Evolutionary conservation across 1,140 invertebrate species (phyloP).

Genomic region (Belonocnema kinseyi): DNA sequence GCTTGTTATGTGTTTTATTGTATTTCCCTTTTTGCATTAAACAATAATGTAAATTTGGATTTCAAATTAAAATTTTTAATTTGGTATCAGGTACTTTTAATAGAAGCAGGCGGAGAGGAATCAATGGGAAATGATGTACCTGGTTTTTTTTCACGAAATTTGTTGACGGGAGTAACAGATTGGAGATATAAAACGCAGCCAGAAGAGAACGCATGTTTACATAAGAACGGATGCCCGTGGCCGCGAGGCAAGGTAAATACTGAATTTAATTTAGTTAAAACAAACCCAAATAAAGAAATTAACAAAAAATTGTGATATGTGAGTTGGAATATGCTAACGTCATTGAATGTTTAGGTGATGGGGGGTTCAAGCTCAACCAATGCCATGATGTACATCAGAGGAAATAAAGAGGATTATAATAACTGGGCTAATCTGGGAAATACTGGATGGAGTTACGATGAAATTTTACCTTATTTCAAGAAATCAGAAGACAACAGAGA

Average conservation of each 20-base stretch:
- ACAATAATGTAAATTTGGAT: too few species aligned
- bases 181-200: conserved; percentile 75
- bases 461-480: conserved; percentile 86
- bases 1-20: too few species aligned
- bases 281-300: background rate
- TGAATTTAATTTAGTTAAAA: background rate
- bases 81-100: conserved; percentile 60
- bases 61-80: too few species aligned
- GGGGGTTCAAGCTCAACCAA: conserved; percentile 80
- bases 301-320: background rate
- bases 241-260: conserved; percentile 33
- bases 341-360: background rate
- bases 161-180: conserved; percentile 68
- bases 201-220: conserved; percentile 55
- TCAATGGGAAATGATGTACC: conserved; percentile 63
- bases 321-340: background rate
- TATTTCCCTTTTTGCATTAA: too few species aligned
- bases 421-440: conserved; percentile 84
- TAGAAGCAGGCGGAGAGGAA: conserved; percentile 67
- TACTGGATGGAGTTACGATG: conserved; percentile 87
- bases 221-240: background rate
- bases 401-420: conserved; percentile 81
- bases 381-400: conserved; percentile 84
- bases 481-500: conserved; percentile 78
- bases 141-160: conserved; percentile 50